A percentile compares a stretch with the other conserved stretches of the same genome.
These are phyloP conservation scores for Ernsta delagoae DNA, from an alignment of 2,888 invertebrate species.

Conservation along the genomic window DNA sequence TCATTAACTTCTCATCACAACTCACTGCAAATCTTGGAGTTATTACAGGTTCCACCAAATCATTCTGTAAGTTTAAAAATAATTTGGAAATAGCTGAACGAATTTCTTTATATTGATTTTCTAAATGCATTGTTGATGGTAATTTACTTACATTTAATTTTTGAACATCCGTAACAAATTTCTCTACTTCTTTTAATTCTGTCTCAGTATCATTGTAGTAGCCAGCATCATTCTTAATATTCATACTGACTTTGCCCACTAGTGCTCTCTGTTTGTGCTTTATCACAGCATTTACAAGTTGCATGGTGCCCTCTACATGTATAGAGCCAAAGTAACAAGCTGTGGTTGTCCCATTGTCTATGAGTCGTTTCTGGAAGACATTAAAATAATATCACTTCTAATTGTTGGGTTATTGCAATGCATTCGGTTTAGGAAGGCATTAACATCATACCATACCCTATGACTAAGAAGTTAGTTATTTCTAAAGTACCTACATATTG, in stretches of 20 bases:
- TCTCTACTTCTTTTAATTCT: constrained; percentile 86
- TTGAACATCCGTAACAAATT: constrained; percentile 85
- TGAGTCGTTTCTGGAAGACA: constrained; percentile 86
- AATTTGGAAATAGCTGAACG: no score
- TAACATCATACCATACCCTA: no score
- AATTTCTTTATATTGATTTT: no score
- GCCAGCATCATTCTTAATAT: constrained; percentile 81
- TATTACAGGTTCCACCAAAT: constrained; percentile 88
- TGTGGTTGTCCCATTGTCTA: constrained; percentile 93
- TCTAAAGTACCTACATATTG: no score
- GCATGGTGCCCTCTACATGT: constrained; percentile 87
- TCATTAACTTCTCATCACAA: constrained; percentile 89
- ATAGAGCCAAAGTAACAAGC: constrained; percentile 95
- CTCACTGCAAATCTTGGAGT: constrained; percentile 95
- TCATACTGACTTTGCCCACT: constrained; percentile 95
- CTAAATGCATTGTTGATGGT: not conserved
- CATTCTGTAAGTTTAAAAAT: constrained; percentile 74
- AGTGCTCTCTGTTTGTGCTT: constrained; percentile 91
- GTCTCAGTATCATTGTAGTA: constrained; percentile 87
- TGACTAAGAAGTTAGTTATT: no score
- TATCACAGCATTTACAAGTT: constrained; percentile 88
- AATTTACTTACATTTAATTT: constrained; percentile 14
- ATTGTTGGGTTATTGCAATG: no score
- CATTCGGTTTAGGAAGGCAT: no score
- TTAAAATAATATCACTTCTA: constrained; percentile 44